These are phyloP conservation scores for Orientallactaga bullata DNA, from an alignment of 2,113 vertebrate species.

Conservation along the genomic window DNA sequence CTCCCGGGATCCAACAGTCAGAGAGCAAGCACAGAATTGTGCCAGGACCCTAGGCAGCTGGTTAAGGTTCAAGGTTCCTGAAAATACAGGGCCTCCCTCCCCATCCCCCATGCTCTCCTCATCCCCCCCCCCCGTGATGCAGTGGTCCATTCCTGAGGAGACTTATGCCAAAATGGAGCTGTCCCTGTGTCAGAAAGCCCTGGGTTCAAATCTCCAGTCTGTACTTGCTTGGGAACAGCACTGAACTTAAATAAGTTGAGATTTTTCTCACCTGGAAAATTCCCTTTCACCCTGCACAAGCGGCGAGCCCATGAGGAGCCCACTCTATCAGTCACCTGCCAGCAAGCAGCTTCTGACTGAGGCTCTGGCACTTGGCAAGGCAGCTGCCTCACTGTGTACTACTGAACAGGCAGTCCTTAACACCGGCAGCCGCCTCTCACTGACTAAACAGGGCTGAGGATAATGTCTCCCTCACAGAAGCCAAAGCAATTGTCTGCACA, in stretches of 20 bases:
- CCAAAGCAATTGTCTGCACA: background rate
- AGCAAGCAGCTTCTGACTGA: conserved; percentile 73
- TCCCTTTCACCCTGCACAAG: conserved; percentile 34
- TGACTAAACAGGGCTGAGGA: conserved; percentile 7
- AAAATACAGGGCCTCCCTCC: background rate
- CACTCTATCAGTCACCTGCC: background rate
- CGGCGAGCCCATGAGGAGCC: conserved; percentile 3
- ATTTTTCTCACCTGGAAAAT: conserved; percentile 37
- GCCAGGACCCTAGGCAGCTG: background rate
- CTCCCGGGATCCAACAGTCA: background rate
- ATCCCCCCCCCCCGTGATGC: background rate
- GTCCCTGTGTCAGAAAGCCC: accelerated
- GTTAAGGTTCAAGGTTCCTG: background rate
- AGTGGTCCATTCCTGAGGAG: conserved; percentile 44
- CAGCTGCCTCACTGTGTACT: conserved; percentile 53
- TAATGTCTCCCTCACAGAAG: conserved; percentile 35
- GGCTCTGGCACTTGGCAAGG: conserved; percentile 23
- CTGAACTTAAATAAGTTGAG: conserved; percentile 41
- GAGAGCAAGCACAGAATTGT: background rate
- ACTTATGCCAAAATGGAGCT: background rate
- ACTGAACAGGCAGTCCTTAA: conserved; percentile 67
- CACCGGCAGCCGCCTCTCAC: conserved; percentile 60
- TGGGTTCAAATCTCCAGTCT: conserved; percentile 53
- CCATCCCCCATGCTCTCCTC: background rate
- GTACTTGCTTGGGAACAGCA: conserved; percentile 39